Percentiles rank a stretch among this genome's conserved stretches.
Conservation (phyloP, 2,888 invertebrate genomes). For the Hoplodrina blanda region DNA sequence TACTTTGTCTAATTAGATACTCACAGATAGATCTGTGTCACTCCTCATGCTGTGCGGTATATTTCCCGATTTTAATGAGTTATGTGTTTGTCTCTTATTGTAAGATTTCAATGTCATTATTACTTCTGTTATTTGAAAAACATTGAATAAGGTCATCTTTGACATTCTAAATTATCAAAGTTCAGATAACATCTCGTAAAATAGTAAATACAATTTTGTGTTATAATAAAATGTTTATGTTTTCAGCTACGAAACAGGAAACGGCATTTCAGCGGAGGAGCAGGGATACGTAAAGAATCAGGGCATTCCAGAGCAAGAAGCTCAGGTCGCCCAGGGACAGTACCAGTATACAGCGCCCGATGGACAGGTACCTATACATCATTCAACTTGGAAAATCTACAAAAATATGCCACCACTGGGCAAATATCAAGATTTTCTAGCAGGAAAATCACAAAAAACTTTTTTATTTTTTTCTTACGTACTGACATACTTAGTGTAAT, state of each 20-base stretch:
- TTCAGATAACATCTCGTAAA: background rate
- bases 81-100: background rate
- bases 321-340: slow-evolving; percentile 91
- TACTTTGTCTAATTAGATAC: no score
- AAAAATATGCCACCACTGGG: background rate
- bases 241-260: slow-evolving; percentile 91
- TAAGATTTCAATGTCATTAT: background rate
- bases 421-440: background rate
- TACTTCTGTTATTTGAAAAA: background rate
- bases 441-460: background rate
- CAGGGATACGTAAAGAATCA: slow-evolving; percentile 91
- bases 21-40: no score
- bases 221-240: background rate
- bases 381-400: background rate
- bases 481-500: background rate
- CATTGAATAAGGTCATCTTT: background rate
- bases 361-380: slow-evolving; percentile 81
- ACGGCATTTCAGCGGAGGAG: slow-evolving; percentile 92
- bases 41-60: no score
- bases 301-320: slow-evolving; percentile 89
- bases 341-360: slow-evolving; percentile 91
- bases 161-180: background rate
- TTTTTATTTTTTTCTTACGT: background rate
- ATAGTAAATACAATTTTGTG: background rate
- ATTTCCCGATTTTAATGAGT: no score